Evolutionary conservation across 1,140 invertebrate species (phyloP).

Genomic region (Vanessa tameamea): DNA sequence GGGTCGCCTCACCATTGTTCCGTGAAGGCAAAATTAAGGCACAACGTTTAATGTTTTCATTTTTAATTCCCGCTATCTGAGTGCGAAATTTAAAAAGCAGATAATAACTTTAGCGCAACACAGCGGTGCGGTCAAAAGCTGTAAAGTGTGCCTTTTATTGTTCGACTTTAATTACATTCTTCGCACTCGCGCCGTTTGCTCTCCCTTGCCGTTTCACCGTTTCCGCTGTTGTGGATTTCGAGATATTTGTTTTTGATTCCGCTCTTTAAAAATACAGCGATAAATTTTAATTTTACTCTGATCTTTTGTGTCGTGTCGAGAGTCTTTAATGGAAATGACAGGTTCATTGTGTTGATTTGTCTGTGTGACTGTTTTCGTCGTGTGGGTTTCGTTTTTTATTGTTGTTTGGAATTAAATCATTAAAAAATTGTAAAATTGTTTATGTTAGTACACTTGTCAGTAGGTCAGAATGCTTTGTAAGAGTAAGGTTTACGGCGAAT

Average conservation of each 20-base stretch:
- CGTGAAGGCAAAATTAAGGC: constrained; percentile 57
- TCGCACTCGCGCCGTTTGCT: constrained; percentile 54
- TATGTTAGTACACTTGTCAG: no score
- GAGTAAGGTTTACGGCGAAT: no score
- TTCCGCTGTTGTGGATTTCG: constrained; percentile 20
- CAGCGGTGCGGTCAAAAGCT: constrained; percentile 56
- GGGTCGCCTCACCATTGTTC: constrained; percentile 47
- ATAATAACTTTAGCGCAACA: constrained; percentile 64
- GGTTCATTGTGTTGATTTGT: neutral
- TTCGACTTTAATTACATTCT: constrained; percentile 71
- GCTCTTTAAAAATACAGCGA: neutral
- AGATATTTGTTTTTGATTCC: constrained; percentile 8
- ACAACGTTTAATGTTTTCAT: constrained; percentile 57
- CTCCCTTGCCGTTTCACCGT: constrained; percentile 11
- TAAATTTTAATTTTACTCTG: neutral
- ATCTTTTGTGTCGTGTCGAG: neutral
- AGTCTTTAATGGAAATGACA: neutral
- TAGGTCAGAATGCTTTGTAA: no score
- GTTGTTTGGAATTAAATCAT: neutral
- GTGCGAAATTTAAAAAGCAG: constrained; percentile 65
- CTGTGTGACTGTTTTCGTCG: neutral
- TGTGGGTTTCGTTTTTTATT: neutral
- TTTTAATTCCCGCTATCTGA: constrained; percentile 61
- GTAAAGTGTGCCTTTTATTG: constrained; percentile 67
- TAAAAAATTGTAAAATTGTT: no score